Base-by-base conservation (phyloP, 2,888 invertebrate species). In the Melanargia galathea region DNA sequence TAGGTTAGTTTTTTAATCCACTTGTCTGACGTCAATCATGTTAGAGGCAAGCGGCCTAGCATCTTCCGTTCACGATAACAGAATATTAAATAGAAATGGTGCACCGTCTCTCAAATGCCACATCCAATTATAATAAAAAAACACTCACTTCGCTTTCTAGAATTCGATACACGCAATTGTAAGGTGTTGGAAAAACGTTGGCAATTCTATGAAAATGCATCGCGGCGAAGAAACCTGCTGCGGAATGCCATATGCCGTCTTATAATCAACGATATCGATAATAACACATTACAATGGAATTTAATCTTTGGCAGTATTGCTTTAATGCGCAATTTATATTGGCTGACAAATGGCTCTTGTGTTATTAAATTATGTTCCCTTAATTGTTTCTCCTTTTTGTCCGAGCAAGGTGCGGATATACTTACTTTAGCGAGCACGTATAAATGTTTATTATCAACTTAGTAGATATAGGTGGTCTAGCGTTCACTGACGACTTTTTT, bases 351-450 rank as follows among this genome's bases (percentile, higher is more conserved):
- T 79, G 84, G 84, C 73, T 70, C 73, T 80, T 90, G 78, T 73
- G 85, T 76, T 87, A 77, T 84, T 86, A 75, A 73, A 77, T 74
- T 70, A 71, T 75, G 78, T 77, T 71, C 65, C 71, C 76, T 82
- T 90, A 90, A 90, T 90, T 90, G 89, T 89, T 88, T 81, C 87
- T 76, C 87, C 87, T 90, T 91, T 91, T 91, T 91, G 82, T 80
- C 73, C 71, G 75, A 78, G 84, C 90, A 90, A 90, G 89, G 90
- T 90, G 91, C 89, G 87, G 87, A 84, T 82, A 86, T 83, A 84
- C 82, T 82, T 84, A 65, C 67, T 65, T 67, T 68, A 72, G 69
- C 60, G 64, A 66, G 70, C 70, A 67, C 69, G 68, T 71, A 74
- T 69, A 70, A 71, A 68, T 68, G 68, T 69, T 73, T 71, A 70